phyloP scores from a whole-genome alignment of 2,113 vertebrate species.

The Grus americana region DNA sequence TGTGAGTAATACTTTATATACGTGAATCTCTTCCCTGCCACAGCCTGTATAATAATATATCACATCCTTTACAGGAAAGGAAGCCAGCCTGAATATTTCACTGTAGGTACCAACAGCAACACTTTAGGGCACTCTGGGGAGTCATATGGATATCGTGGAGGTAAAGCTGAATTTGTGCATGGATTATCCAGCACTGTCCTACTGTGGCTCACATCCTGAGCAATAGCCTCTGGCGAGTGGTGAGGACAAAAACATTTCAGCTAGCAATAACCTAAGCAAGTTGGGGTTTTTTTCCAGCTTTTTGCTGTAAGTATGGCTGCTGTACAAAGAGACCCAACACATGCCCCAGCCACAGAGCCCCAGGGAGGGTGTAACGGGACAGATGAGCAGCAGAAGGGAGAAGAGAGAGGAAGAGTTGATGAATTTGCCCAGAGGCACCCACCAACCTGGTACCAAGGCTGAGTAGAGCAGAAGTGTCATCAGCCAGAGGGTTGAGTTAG shows the following conservation, averaged over 20 bases:
- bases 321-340: background rate
- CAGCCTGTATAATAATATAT: background rate
- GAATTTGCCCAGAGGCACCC: background rate
- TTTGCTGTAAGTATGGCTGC: background rate
- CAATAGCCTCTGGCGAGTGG: background rate
- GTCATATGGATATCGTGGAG: background rate
- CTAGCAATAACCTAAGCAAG: background rate
- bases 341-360: accelerated
- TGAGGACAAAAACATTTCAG: background rate
- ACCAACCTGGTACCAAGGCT: background rate
- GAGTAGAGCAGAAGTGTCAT: background rate
- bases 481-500: background rate
- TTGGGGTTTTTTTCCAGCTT: background rate
- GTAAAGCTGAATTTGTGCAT: background rate
- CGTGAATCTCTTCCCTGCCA: background rate
- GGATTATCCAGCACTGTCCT: background rate
- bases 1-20: background rate
- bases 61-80: background rate
- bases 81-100: background rate
- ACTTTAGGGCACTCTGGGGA: background rate
- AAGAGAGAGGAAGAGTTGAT: background rate
- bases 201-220: background rate
- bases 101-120: background rate
- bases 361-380: no score
- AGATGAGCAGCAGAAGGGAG: background rate